A percentile compares a stretch with the other conserved stretches of the same genome.
Evolutionary conservation across 2,113 vertebrate genomes (phyloP).

Genomic region (Tamias sibiricus): DNA sequence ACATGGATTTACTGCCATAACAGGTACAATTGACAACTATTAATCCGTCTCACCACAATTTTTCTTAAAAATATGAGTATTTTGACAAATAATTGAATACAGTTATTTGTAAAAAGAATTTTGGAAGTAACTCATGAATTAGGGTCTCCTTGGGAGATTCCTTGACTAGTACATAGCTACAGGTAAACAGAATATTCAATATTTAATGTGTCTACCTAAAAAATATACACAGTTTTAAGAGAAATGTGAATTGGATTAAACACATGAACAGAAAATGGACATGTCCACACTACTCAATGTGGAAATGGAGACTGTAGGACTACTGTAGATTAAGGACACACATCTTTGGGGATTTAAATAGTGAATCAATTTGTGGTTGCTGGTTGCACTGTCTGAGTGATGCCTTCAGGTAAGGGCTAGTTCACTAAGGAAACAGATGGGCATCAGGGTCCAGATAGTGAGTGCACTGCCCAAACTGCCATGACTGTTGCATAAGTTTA

Average conservation of each 20-base stretch:
- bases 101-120: background rate
- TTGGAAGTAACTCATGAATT: background rate
- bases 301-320: background rate
- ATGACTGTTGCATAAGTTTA: background rate
- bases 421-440: background rate
- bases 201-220: background rate
- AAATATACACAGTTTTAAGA: background rate
- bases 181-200: conserved; percentile 6
- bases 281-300: background rate
- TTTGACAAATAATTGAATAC: conserved; percentile 67
- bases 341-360: background rate
- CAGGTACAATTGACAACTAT: background rate
- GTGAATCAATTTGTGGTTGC: background rate
- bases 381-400: background rate
- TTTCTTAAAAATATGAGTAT: conserved; percentile 44
- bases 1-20: background rate
- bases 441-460: background rate
- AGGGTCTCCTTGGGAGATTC: conserved; percentile 40
- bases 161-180: background rate
- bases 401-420: no score
- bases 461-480: rapidly evolving
- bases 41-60: conserved; percentile 22
- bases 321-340: background rate
- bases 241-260: background rate
- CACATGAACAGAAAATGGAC: background rate